Percentiles rank a stretch among this genome's conserved stretches.
These are phyloP conservation scores for Anniella stebbinsi DNA, from an alignment of 2,797 vertebrate genomes.

Conservation along the genomic window DNA sequence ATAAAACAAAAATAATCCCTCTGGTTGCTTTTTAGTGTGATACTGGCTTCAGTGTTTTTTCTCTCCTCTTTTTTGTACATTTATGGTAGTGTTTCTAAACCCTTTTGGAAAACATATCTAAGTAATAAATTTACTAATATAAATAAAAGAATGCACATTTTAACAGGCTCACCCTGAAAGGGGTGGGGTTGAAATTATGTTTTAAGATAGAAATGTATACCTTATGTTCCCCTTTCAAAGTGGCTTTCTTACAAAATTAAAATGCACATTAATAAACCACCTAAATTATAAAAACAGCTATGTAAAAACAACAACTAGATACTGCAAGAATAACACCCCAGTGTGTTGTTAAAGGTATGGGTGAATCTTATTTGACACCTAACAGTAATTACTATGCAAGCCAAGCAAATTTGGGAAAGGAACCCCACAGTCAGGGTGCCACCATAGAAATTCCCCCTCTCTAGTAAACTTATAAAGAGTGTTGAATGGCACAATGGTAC, in stretches of 20 bases:
- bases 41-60: too few relatives aligned
- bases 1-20: too few relatives aligned
- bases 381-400: not conserved
- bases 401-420: not conserved
- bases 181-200: not conserved
- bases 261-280: not conserved
- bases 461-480: not conserved
- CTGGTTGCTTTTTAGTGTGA: too few relatives aligned
- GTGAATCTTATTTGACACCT: not conserved
- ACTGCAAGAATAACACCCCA: too few relatives aligned
- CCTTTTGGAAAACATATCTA: not conserved
- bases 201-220: not conserved
- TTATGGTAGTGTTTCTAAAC: not conserved
- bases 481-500: too few relatives aligned
- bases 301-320: too few relatives aligned
- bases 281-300: not conserved
- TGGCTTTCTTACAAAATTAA: not conserved
- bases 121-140: not conserved
- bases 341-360: not conserved
- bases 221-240: not conserved
- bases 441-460: not conserved
- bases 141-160: too few relatives aligned
- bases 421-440: not conserved
- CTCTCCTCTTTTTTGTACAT: too few relatives aligned
- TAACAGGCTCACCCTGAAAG: too few relatives aligned